These are phyloP conservation scores for Drosophila takahashii DNA, from an alignment of 1,140 invertebrate genomes.

Conservation along the genomic window DNA sequence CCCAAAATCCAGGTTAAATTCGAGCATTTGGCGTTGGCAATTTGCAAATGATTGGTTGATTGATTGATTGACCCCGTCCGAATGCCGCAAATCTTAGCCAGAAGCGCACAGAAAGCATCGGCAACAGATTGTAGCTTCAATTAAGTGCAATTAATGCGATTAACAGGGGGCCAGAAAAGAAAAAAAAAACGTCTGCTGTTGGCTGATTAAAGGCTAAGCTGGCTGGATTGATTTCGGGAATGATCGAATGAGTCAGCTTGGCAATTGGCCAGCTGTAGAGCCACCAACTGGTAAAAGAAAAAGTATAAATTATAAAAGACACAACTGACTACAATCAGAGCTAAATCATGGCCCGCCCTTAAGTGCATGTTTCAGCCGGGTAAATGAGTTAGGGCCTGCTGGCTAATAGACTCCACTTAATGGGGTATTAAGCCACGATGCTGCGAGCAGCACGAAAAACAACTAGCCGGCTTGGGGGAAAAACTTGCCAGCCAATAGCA, in stretches of 20 bases:
- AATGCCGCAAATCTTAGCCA: constrained; percentile 56
- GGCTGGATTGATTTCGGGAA: background rate
- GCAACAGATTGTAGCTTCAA: constrained; percentile 53
- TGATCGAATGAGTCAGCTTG: constrained; percentile 32
- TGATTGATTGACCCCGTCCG: constrained; percentile 32
- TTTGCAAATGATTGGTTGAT: constrained; percentile 69
- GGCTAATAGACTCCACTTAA: constrained; percentile 75
- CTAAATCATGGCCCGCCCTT: constrained; percentile 20
- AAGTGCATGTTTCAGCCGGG: constrained; percentile 19
- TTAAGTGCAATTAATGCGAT: constrained; percentile 76
- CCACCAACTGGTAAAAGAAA: background rate
- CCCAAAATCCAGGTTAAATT: constrained; percentile 31
- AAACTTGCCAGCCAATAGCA: constrained; percentile 75
- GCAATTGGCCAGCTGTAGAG: constrained; percentile 30
- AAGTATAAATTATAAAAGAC: constrained; percentile 32
- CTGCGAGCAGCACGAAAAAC: constrained; percentile 20
- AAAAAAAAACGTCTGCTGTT: constrained; percentile 16
- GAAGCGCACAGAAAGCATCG: constrained; percentile 18
- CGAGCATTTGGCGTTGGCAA: constrained; percentile 25
- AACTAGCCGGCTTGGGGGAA: constrained; percentile 28
- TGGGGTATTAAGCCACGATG: constrained; percentile 64
- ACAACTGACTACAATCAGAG: constrained; percentile 14
- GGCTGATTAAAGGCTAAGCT: constrained; percentile 43
- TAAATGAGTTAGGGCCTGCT: constrained; percentile 58
- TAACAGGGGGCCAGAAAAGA: constrained; percentile 32